phyloP scores from a whole-genome alignment of 92 coral and sea anemone genomes.

The Palythoa heliodiscus region DNA sequence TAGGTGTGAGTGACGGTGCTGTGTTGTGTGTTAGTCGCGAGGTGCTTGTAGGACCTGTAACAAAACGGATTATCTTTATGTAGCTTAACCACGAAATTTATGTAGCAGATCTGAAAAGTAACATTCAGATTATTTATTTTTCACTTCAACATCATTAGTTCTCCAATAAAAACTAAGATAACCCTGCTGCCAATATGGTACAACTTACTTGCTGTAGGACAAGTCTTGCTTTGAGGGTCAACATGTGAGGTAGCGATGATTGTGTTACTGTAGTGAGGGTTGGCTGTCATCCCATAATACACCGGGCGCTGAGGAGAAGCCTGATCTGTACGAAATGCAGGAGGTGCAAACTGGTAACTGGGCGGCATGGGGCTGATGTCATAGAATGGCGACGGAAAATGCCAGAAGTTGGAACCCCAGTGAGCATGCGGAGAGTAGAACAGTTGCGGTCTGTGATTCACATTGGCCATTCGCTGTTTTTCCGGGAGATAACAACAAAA shows the following conservation, averaged over 20 bases:
- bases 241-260: neutral
- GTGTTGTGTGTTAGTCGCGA: neutral
- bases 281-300: slow-evolving; percentile 33
- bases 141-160: no score
- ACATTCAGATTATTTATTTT: no score
- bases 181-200: neutral
- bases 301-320: slow-evolving; percentile 22
- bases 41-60: neutral
- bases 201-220: slow-evolving; percentile 17
- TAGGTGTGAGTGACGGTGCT: neutral
- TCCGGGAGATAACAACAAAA: neutral
- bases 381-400: slow-evolving; percentile 24
- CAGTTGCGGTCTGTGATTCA: neutral
- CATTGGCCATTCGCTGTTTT: slow-evolving; percentile 21
- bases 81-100: neutral
- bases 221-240: neutral
- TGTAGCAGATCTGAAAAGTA: no score
- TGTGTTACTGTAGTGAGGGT: slow-evolving; percentile 5
- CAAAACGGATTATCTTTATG: neutral
- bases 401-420: slow-evolving; percentile 36
- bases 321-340: neutral
- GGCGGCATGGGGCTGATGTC: slow-evolving; percentile 44
- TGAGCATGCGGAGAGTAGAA: slow-evolving; percentile 30
- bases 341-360: slow-evolving; percentile 16
- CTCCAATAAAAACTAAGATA: no score